These are phyloP conservation scores for Anodontia alba DNA, from an alignment of 2,888 invertebrate genomes.

Conservation along the genomic window DNA sequence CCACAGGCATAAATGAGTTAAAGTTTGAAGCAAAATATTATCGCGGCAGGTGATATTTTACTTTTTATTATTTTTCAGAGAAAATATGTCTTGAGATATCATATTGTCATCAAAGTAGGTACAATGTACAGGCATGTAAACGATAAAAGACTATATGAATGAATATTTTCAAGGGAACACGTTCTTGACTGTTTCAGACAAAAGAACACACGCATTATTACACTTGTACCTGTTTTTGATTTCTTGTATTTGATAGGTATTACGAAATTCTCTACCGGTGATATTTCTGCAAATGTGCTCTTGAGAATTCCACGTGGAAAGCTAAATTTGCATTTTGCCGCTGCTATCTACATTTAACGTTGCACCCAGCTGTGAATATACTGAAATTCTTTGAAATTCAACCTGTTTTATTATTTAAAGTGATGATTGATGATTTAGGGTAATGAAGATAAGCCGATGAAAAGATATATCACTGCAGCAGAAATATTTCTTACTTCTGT, in stretches of 20 bases:
- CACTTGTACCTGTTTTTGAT: too few relatives aligned
- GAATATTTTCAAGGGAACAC: too few relatives aligned
- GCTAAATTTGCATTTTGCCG: neutral
- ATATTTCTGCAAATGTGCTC: neutral
- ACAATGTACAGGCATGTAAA: too few relatives aligned
- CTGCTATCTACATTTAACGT: neutral
- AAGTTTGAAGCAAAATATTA: too few relatives aligned
- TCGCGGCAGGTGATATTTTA: too few relatives aligned
- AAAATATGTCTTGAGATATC: too few relatives aligned
- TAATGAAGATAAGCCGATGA: constrained; percentile 11
- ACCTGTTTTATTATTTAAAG: constrained; percentile 16
- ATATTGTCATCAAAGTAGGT: too few relatives aligned
- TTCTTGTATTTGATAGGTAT: neutral
- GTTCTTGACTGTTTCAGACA: too few relatives aligned
- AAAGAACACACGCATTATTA: too few relatives aligned
- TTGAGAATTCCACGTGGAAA: neutral
- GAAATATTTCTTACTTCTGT: neutral
- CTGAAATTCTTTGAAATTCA: neutral
- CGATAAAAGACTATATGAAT: too few relatives aligned
- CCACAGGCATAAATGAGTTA: too few relatives aligned
- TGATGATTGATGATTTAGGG: neutral
- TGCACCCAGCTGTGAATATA: neutral
- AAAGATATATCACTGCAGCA: neutral
- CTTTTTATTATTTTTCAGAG: too few relatives aligned
- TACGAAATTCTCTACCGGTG: neutral